Conservation (phyloP, 2,113 vertebrate species). For the Dicaeum eximium region DNA sequence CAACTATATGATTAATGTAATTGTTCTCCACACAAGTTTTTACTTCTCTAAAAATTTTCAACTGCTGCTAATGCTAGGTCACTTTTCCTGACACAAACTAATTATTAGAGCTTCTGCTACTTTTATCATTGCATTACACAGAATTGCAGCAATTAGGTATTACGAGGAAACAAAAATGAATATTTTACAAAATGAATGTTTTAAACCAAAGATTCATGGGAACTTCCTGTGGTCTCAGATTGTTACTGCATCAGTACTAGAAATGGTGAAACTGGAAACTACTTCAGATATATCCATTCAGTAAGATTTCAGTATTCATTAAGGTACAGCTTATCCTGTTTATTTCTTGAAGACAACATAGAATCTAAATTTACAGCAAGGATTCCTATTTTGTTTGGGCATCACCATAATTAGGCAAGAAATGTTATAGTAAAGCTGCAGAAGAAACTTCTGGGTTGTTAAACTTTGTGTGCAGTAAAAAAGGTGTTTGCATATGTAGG, state of each 20-base stretch:
- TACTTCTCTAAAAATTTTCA: neutral
- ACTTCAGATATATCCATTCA: neutral
- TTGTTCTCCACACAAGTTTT: neutral
- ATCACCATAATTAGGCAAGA: neutral
- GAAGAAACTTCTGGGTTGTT: neutral
- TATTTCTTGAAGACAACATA: neutral
- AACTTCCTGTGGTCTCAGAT: neutral
- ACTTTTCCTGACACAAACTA: neutral
- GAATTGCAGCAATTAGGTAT: neutral
- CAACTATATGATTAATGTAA: neutral
- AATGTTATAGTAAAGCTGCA: neutral
- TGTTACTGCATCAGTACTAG: neutral
- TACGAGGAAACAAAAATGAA: neutral
- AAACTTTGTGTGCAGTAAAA: neutral
- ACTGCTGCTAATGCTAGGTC: neutral
- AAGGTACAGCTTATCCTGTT: neutral
- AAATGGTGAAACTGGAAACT: neutral
- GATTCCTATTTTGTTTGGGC: neutral
- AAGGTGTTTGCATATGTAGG: neutral
- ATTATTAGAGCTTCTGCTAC: neutral
- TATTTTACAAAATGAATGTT: neutral
- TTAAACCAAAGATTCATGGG: neutral
- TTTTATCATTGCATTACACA: neutral
- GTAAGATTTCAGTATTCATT: neutral
- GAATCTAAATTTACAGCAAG: neutral